Conservation (phyloP, 2,113 vertebrate species). For the Charadrius vociferus region DNA sequence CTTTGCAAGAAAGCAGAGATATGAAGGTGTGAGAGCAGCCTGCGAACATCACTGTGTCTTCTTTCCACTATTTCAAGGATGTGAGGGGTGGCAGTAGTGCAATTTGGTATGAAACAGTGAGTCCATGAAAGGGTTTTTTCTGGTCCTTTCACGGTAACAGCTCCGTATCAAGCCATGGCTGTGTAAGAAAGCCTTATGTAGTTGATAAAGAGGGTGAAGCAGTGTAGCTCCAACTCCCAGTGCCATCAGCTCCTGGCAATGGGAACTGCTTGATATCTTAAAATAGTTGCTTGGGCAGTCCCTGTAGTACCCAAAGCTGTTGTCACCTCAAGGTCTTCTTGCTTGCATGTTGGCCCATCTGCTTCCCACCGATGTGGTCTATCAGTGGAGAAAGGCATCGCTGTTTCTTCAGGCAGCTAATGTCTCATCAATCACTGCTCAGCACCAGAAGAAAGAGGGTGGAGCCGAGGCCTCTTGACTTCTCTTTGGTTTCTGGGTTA, state of each 20-base stretch:
- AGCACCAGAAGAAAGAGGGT: not conserved
- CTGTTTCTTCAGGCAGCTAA: not conserved
- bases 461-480: not conserved
- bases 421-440: not conserved
- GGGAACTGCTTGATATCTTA: not conserved
- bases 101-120: not conserved
- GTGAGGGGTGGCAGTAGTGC: not conserved
- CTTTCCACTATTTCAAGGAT: not conserved
- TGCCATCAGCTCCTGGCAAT: not conserved
- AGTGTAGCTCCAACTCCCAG: not conserved
- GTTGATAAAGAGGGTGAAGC: not conserved
- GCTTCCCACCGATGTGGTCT: rapidly evolving
- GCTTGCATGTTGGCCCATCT: not conserved
- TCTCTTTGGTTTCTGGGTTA: not conserved
- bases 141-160: not conserved
- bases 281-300: not conserved
- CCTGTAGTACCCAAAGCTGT: not conserved
- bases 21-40: not conserved
- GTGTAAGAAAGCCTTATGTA: not conserved
- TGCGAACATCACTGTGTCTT: not conserved
- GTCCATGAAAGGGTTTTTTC: not conserved
- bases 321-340: not conserved
- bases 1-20: not conserved
- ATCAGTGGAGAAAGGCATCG: not conserved
- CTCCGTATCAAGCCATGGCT: not conserved